Conservation (phyloP, 2,888 invertebrate species). For the Brachycybe producta region DNA sequence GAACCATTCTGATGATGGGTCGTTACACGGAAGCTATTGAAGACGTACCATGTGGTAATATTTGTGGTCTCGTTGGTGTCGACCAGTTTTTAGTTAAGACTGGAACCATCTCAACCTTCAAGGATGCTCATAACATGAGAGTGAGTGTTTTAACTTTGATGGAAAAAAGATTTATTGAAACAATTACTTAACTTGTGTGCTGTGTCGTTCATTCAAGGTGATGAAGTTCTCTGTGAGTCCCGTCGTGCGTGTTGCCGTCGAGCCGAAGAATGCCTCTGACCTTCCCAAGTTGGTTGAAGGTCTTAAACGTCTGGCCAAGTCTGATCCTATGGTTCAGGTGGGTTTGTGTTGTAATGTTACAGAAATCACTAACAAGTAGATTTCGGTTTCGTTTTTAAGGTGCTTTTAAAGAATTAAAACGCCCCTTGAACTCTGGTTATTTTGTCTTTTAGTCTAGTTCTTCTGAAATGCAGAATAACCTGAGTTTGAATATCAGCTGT, state of each 20-base stretch:
- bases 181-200: neutral
- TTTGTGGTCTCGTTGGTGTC: constrained; percentile 98
- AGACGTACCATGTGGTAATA: constrained; percentile 97
- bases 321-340: constrained; percentile 93
- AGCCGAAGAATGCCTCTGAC: constrained; percentile 98
- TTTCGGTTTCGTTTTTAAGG: neutral
- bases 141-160: constrained; percentile 22
- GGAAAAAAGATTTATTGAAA: neutral
- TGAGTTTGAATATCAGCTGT: neutral
- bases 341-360: too few species aligned
- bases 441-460: too few species aligned
- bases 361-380: neutral
- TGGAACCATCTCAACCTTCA: constrained; percentile 96
- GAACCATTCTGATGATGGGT: constrained; percentile 99
- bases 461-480: too few species aligned
- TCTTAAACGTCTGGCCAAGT: constrained; percentile 96
- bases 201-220: constrained; percentile 41
- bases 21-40: constrained; percentile 98
- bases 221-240: constrained; percentile 99
- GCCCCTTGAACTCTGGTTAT: neutral
- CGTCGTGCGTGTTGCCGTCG: constrained; percentile 97
- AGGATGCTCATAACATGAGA: constrained; percentile 98
- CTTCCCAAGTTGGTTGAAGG: constrained; percentile 97
- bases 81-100: constrained; percentile 99
- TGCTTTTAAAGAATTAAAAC: neutral